These are phyloP conservation scores for Glareola pratincola DNA, from an alignment of 2,113 vertebrate genomes.

Conservation along the genomic window DNA sequence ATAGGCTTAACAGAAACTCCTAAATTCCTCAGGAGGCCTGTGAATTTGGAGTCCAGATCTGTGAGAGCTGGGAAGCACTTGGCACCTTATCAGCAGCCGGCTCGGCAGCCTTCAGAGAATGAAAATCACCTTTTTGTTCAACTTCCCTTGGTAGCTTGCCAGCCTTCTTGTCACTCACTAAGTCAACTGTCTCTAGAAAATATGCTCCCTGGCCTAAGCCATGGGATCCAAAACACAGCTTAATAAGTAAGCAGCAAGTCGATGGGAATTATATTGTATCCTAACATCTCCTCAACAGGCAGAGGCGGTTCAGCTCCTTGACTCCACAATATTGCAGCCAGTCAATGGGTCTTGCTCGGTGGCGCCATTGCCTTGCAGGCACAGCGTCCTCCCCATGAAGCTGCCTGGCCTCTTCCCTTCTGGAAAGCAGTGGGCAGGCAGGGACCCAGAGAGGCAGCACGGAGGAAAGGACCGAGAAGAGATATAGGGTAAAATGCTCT, in stretches of 20 bases:
- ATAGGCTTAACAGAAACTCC: conserved; percentile 2
- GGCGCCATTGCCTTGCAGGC: not conserved
- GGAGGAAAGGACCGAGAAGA: not conserved
- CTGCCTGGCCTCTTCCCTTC: not conserved
- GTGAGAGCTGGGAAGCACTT: not conserved
- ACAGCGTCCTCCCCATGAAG: not conserved
- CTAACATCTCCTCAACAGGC: not conserved
- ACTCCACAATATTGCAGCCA: not conserved
- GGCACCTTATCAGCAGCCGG: conserved; percentile 2
- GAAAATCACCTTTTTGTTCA: conserved; percentile 34
- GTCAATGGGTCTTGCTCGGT: not conserved
- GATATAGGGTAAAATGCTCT: not conserved
- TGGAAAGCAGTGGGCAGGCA: not conserved
- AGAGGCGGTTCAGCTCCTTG: not conserved
- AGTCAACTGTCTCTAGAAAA: conserved; percentile 1
- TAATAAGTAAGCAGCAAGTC: not conserved
- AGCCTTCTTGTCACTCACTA: not conserved
- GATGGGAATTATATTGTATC: not conserved
- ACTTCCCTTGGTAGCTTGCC: not conserved
- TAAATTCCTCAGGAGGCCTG: not conserved
- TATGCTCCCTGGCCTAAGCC: not conserved
- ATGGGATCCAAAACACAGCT: not conserved
- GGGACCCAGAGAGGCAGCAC: not conserved
- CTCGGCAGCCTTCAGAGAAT: not conserved
- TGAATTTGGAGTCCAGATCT: conserved; percentile 19